phyloP scores from a whole-genome alignment of 2,888 invertebrate species.

The Gymnosoma rotundatum region DNA sequence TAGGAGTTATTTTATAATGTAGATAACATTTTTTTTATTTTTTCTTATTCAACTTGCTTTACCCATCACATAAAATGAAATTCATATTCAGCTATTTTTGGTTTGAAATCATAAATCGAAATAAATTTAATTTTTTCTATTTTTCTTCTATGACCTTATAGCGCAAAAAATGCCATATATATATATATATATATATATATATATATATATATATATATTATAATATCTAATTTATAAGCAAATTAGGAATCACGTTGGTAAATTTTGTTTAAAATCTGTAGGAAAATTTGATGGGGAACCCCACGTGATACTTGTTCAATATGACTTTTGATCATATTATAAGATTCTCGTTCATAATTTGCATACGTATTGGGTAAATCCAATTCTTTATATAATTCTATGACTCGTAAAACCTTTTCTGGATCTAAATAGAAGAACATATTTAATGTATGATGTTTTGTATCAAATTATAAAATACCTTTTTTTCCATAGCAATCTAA shows the following conservation, averaged over 20 bases:
- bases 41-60: too few relatives aligned
- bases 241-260: constrained; percentile 87
- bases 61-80: too few relatives aligned
- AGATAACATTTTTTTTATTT: too few relatives aligned
- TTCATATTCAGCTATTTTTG: too few relatives aligned
- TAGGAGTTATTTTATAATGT: too few relatives aligned
- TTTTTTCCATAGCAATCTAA: constrained; percentile 89
- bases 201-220: too few relatives aligned
- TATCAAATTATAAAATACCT: constrained; percentile 73
- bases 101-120: too few relatives aligned
- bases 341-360: constrained; percentile 92
- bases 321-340: constrained; percentile 90
- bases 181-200: too few relatives aligned
- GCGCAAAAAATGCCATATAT: too few relatives aligned
- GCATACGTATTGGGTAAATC: constrained; percentile 89
- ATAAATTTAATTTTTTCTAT: too few relatives aligned
- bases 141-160: too few relatives aligned
- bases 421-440: constrained; percentile 81
- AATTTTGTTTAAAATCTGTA: constrained; percentile 91
- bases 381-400: constrained; percentile 89
- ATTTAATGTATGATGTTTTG: neutral
- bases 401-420: constrained; percentile 87
- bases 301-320: constrained; percentile 92
- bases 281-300: constrained; percentile 91
- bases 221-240: neutral